phyloP scores from a whole-genome alignment of 2,113 vertebrate species.

The Lepidothrix coronata region DNA sequence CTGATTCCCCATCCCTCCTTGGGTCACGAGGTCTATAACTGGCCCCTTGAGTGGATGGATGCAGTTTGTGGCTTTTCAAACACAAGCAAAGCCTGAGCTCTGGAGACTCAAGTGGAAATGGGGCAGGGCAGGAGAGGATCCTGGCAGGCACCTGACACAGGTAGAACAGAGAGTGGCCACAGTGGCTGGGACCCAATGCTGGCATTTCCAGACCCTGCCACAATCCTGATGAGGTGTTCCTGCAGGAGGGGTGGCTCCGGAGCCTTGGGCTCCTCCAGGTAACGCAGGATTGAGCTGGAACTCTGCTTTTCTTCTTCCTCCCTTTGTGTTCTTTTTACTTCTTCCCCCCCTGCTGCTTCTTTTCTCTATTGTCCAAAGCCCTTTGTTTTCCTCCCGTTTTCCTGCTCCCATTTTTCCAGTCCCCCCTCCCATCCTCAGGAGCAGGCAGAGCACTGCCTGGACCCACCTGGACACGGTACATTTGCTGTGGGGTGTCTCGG shows the following conservation, averaged over 20 bases:
- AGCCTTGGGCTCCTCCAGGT: not conserved
- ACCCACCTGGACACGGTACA: not conserved
- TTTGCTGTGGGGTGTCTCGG: not conserved
- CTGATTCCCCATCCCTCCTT: not conserved
- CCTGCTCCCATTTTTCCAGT: not conserved
- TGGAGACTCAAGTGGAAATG: not conserved
- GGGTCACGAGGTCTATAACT: not conserved
- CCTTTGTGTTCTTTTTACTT: not conserved
- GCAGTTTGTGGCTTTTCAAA: not conserved
- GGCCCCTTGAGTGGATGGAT: not conserved
- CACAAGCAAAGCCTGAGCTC: not conserved
- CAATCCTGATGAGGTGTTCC: accelerated
- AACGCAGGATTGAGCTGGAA: not conserved
- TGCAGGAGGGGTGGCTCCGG: accelerated
- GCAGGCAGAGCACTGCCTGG: not conserved
- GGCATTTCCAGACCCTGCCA: not conserved
- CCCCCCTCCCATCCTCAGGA: not conserved
- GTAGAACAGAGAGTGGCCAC: not conserved
- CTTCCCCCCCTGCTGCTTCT: not conserved
- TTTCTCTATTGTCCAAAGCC: not conserved
- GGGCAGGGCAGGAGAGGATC: not conserved
- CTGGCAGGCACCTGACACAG: accelerated
- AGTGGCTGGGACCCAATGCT: not conserved
- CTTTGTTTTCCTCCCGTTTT: not conserved
- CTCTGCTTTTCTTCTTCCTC: not conserved